Evolutionary conservation across 2,888 invertebrate species (phyloP).

Genomic region (Digitonthophagus gazella): DNA sequence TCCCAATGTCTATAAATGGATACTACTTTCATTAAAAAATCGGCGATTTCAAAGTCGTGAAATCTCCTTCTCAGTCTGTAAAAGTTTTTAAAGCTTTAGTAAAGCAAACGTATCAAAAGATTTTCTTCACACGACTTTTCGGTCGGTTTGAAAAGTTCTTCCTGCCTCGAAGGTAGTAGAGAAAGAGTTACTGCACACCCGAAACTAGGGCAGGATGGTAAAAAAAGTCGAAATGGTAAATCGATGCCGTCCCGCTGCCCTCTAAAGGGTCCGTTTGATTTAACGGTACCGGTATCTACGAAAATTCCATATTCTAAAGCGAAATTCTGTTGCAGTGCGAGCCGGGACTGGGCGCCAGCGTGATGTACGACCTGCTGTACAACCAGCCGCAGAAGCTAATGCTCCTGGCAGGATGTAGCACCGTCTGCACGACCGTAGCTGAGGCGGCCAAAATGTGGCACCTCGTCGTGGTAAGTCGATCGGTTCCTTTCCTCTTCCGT

Average conservation of each 20-base stretch:
- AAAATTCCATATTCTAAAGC: not conserved
- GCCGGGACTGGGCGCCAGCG: conserved; percentile 95
- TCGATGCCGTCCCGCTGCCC: not conserved
- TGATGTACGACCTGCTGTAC: conserved; percentile 98
- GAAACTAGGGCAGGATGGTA: not conserved
- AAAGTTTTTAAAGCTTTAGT: no score
- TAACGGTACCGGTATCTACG: not conserved
- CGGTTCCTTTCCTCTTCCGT: not conserved
- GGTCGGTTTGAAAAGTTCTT: no score
- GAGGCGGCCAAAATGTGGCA: conserved; percentile 99
- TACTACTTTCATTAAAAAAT: no score
- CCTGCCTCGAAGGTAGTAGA: not conserved
- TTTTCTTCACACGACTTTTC: no score
- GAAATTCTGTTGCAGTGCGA: conserved; percentile 76
- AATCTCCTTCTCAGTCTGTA: no score
- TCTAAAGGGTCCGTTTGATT: not conserved
- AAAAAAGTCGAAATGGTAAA: conserved; percentile 14
- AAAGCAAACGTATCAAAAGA: no score
- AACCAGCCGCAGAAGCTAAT: conserved; percentile 92
- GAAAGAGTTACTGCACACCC: not conserved
- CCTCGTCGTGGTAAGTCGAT: conserved; percentile 87
- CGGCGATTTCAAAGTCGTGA: no score
- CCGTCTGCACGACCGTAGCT: conserved; percentile 97
- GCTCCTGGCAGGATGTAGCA: conserved; percentile 94
- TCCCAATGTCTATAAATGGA: no score